Percentiles rank a stretch among this genome's conserved stretches.
phyloP scores from a whole-genome alignment of 2,113 vertebrate species.

The Cepphus grylle region DNA sequence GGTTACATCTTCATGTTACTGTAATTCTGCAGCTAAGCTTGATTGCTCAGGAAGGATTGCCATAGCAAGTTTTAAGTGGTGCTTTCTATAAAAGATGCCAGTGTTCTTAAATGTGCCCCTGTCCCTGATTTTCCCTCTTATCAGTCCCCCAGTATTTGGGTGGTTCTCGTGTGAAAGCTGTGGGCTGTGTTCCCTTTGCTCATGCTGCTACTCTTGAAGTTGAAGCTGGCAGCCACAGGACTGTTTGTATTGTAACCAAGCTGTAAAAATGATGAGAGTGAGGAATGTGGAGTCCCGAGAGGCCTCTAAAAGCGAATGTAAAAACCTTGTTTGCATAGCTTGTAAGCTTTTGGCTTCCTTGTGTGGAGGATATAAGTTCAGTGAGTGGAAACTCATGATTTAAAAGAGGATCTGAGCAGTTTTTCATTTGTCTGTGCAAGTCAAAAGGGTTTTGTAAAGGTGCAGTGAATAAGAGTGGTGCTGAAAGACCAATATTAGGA shows the following conservation, averaged over 20 bases:
- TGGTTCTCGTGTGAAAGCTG: neutral
- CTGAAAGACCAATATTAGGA: neutral
- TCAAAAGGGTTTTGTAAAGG: neutral
- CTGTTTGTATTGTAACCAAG: neutral
- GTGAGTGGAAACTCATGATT: neutral
- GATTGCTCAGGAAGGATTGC: neutral
- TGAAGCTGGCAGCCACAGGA: neutral
- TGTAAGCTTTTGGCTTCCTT: slow-evolving; percentile 5
- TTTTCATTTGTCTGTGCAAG: neutral
- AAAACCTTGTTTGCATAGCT: slow-evolving; percentile 1
- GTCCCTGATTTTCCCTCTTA: neutral
- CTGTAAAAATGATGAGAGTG: neutral
- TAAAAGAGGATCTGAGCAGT: neutral
- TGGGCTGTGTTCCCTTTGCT: neutral
- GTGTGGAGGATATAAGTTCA: neutral
- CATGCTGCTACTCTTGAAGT: neutral
- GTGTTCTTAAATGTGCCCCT: neutral
- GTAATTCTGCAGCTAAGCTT: neutral
- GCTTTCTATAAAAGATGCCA: neutral
- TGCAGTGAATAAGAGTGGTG: neutral
- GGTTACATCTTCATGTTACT: neutral
- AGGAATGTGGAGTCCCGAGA: neutral
- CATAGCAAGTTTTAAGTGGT: neutral
- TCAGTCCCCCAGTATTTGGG: neutral
- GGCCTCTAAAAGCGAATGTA: slow-evolving; percentile 13